These are phyloP conservation scores for Conus betulinus DNA, from an alignment of 1,140 invertebrate species.

Conservation along the genomic window DNA sequence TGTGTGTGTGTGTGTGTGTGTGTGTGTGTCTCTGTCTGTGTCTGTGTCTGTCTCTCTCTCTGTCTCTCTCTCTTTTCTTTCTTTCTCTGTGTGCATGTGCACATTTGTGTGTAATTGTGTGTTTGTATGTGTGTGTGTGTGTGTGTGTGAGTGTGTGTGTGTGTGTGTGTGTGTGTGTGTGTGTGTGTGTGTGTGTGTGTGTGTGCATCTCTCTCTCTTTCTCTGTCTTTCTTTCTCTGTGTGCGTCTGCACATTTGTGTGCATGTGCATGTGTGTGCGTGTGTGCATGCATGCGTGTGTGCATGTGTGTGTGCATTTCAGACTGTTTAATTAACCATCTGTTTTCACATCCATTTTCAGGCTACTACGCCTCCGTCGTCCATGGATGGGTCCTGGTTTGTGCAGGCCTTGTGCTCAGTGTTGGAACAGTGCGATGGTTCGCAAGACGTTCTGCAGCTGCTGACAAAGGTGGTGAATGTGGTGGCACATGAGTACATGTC, in stretches of 20 bases:
- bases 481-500: conserved; percentile 92
- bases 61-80: too few relatives aligned
- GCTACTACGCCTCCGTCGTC: conserved; percentile 95
- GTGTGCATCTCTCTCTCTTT: too few relatives aligned
- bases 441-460: conserved; percentile 85
- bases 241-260: not conserved
- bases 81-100: too few relatives aligned
- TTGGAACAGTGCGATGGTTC: conserved; percentile 79
- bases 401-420: conserved; percentile 91
- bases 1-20: not conserved
- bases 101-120: too few relatives aligned
- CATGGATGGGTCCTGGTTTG: conserved; percentile 92
- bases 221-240: too few relatives aligned
- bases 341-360: conserved; percentile 73
- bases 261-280: not conserved
- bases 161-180: too few relatives aligned
- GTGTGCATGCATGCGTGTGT: not conserved
- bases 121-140: too few relatives aligned
- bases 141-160: too few relatives aligned
- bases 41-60: too few relatives aligned
- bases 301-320: not conserved
- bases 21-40: too few relatives aligned
- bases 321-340: not conserved
- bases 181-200: too few relatives aligned
- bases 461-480: conserved; percentile 90